Conservation (phyloP, 2,888 invertebrate species). For the Camptogramma bilineatum region DNA sequence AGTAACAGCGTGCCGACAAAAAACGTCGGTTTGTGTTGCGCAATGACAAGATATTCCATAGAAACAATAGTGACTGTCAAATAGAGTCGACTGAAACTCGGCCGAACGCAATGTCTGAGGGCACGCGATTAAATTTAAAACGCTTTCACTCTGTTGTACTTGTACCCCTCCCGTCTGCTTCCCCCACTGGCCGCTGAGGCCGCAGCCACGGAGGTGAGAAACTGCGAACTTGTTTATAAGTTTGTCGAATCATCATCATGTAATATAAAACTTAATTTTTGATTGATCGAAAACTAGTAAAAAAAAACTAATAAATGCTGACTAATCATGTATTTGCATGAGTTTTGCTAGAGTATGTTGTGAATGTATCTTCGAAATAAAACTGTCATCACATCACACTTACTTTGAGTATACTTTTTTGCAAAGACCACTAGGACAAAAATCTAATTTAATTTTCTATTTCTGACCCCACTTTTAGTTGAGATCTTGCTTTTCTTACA, state of each 20-base stretch:
- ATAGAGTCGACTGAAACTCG: slow-evolving; percentile 52
- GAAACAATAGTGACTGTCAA: slow-evolving; percentile 48
- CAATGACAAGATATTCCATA: slow-evolving; percentile 47
- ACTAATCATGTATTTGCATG: too few species aligned
- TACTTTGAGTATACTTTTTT: too few species aligned
- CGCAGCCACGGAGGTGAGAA: slow-evolving; percentile 32
- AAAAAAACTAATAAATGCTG: too few species aligned
- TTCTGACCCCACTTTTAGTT: background rate
- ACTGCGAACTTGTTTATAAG: slow-evolving; percentile 57
- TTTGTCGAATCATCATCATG: slow-evolving; percentile 36
- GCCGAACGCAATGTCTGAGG: slow-evolving; percentile 65
- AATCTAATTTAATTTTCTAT: background rate
- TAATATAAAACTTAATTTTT: slow-evolving; percentile 13
- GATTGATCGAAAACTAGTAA: too few species aligned
- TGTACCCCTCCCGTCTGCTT: slow-evolving; percentile 44
- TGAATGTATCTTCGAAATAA: too few species aligned
- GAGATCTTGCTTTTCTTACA: slow-evolving; percentile 10
- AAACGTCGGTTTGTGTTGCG: slow-evolving; percentile 43
- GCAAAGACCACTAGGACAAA: too few species aligned
- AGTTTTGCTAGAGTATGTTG: too few species aligned
- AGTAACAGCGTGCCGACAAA: slow-evolving; percentile 41
- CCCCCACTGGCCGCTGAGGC: slow-evolving; percentile 40
- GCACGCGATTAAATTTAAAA: slow-evolving; percentile 73
- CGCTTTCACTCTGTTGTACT: slow-evolving; percentile 72
- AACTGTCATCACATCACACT: too few species aligned